A percentile compares a stretch with the other conserved stretches of the same genome.
phyloP scores from a whole-genome alignment of 2,113 vertebrate genomes.

The Salvelinus fontinalis region DNA sequence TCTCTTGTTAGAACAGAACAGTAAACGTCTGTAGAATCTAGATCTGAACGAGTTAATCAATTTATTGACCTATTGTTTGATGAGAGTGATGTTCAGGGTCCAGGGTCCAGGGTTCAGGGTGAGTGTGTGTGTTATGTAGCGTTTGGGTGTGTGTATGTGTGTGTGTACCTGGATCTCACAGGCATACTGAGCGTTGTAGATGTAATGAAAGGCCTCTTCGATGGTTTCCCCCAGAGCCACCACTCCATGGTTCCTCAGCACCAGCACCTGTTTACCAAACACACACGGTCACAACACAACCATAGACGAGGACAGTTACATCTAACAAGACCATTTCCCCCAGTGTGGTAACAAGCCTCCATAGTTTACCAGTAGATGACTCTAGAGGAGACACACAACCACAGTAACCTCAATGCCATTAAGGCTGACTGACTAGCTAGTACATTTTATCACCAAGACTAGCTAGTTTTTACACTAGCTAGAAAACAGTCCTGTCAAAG shows the following conservation, averaged over 20 bases:
- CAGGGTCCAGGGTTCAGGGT: not conserved
- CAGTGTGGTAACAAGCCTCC: too few relatives aligned
- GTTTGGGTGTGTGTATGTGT: too few relatives aligned
- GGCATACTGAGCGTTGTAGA: constrained; percentile 86
- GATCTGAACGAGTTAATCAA: too few relatives aligned
- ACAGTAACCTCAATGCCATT: not conserved
- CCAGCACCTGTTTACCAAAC: constrained; percentile 79
- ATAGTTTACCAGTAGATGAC: too few relatives aligned
- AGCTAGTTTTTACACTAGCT: too few relatives aligned
- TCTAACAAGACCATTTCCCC: too few relatives aligned
- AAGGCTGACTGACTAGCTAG: too few relatives aligned
- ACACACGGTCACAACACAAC: constrained; percentile 11
- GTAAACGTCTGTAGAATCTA: not conserved
- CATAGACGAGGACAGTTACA: not conserved
- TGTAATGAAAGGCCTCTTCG: constrained; percentile 94
- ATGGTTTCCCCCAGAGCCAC: constrained; percentile 91
- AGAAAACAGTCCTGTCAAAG: too few relatives aligned
- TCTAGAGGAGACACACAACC: not conserved
- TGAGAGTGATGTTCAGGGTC: not conserved
- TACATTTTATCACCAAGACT: too few relatives aligned
- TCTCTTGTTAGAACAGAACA: not conserved
- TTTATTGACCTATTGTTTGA: not conserved
- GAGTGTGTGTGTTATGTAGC: not conserved
- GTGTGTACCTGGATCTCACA: constrained; percentile 95
- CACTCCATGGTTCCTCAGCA: constrained; percentile 93